Evolutionary conservation across 1,140 invertebrate species (phyloP), one percentile per base, ranked within the genome.

Genomic region (Wiebesia pumilae): DNA sequence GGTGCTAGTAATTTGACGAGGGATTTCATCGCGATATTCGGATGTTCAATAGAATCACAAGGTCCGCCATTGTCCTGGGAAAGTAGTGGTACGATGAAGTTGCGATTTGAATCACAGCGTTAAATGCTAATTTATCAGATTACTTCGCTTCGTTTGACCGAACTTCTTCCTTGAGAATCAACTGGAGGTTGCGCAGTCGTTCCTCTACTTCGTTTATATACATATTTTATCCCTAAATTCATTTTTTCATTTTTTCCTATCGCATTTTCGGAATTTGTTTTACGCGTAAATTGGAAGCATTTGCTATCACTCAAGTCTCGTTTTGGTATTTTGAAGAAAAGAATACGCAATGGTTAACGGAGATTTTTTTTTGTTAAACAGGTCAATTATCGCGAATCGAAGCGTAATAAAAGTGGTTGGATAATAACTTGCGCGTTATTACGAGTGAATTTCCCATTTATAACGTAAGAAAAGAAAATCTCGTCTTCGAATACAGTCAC

Each of bases 91-190:
- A 88, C 84, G 84, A 87, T 88, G 88, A 88, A 82, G 83, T 81
- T 84, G 84, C 83, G 82, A 87, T 90, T 88, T 87, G 82, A 87
- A 89, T 87, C 88, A 77, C 84, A 89, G 84, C 82, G 87, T 84
- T 88, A 89, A 90, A 91, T 91, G 90, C 90, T 91, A 90, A 91
- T 91, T 90, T 88, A 91, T 91, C 88, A 87, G 89, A 89, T 91
- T 90, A 91, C 82, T 86, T 89, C 89, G 90, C 86, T 89, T 89
- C 86, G 89, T 88, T 90, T 88, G 77, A 89, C 81, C 71, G 27
- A 73, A 71, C 75, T 83, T 80, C 88, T 90, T 89, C 88, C 89
- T 89, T 87, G 88, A 88, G 85, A 89, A 88, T 38, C 78, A 35
- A n/a, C 82, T 54, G 21, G 40, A 21, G 67, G 86, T 75, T 84